phyloP scores from a whole-genome alignment of 1,140 invertebrate genomes.

The Trypoxylus dichotomus region DNA sequence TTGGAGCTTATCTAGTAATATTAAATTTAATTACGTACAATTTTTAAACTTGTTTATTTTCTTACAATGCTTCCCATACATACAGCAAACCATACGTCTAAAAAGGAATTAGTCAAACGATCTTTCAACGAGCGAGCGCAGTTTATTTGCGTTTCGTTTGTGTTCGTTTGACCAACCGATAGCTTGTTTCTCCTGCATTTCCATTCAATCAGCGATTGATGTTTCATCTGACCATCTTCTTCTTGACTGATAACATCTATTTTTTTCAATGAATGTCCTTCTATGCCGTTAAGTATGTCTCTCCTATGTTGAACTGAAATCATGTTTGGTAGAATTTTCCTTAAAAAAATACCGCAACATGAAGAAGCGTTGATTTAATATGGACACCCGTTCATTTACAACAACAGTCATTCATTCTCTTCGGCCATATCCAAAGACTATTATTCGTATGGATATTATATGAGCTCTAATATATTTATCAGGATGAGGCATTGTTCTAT shows the following conservation, averaged over 20 bases:
- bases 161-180: background rate
- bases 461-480: conserved; percentile 21
- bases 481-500: conserved; percentile 23
- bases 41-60: no score
- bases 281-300: background rate
- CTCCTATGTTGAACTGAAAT: background rate
- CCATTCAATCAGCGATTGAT: background rate
- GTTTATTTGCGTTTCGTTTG: background rate
- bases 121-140: background rate
- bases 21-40: no score
- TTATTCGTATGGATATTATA: conserved; percentile 13
- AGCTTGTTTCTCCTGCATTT: background rate
- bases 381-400: conserved; percentile 1
- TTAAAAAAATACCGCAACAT: background rate
- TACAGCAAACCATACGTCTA: background rate
- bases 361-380: conserved; percentile 13
- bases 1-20: no score
- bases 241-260: background rate
- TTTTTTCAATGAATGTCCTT: background rate
- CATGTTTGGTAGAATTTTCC: conserved; percentile 3
- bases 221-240: background rate
- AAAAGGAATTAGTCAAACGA: background rate
- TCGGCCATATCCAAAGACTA: background rate
- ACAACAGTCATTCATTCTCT: background rate
- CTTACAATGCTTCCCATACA: background rate